Percentiles rank a stretch among this genome's conserved stretches.
phyloP scores from a whole-genome alignment of 2,888 invertebrate species.

The Leucophenga maculata region DNA sequence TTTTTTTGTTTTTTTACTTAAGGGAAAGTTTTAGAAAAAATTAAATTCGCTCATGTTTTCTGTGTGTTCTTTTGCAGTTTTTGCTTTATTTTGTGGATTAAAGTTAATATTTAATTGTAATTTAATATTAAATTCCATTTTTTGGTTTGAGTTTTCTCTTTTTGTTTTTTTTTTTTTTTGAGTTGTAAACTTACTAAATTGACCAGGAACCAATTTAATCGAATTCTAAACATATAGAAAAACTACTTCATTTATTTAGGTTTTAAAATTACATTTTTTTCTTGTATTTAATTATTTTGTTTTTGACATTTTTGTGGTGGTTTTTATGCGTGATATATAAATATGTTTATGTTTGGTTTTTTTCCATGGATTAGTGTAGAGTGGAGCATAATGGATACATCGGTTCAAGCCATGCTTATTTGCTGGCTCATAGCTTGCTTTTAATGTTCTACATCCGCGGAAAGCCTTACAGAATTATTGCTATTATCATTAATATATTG shows the following conservation, averaged over 20 bases:
- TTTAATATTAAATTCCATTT: slow-evolving; percentile 35
- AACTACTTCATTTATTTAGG: background rate
- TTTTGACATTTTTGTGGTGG: background rate
- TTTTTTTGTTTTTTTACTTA: slow-evolving; percentile 21
- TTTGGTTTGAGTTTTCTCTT: slow-evolving; percentile 32
- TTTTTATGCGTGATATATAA: too few relatives aligned
- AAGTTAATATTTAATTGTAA: slow-evolving; percentile 19
- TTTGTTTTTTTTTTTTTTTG: slow-evolving; percentile 28
- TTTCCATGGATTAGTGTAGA: too few relatives aligned
- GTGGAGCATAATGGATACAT: too few relatives aligned
- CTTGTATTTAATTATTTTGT: background rate
- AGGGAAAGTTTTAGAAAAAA: slow-evolving; percentile 42
- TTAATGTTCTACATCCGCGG: too few relatives aligned
- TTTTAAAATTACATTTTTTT: background rate
- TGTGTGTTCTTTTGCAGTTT: slow-evolving; percentile 17
- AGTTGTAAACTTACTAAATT: slow-evolving; percentile 39
- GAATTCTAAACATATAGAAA: slow-evolving; percentile 9
- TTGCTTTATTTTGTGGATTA: background rate
- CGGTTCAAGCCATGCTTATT: too few relatives aligned
- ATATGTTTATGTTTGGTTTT: too few relatives aligned
- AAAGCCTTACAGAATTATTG: too few relatives aligned
- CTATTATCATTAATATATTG: too few relatives aligned
- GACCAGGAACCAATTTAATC: slow-evolving; percentile 38
- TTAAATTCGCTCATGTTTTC: slow-evolving; percentile 57
- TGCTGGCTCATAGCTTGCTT: too few relatives aligned